Conservation (phyloP, 2,113 vertebrate genomes). For the Globicephala melas region DNA sequence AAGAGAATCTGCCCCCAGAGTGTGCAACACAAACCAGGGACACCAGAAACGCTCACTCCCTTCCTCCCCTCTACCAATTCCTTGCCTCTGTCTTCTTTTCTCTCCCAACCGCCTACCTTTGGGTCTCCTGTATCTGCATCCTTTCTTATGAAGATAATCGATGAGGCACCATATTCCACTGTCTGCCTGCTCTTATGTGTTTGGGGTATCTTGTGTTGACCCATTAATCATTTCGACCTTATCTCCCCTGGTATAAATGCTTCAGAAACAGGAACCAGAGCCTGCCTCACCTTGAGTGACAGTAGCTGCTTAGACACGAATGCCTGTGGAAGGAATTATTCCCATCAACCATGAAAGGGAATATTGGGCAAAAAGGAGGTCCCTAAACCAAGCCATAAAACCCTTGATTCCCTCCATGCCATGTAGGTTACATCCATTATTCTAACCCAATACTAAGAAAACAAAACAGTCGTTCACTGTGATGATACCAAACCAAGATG, state of each 20-base stretch:
- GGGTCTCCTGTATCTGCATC: not conserved
- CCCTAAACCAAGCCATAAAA: not conserved
- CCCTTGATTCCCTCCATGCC: not conserved
- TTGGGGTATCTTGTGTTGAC: not conserved
- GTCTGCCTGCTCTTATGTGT: not conserved
- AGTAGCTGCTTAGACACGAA: not conserved
- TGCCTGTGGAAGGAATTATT: not conserved
- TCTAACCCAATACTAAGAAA: not conserved
- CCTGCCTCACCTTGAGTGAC: not conserved
- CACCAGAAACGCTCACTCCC: not conserved
- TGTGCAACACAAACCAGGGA: not conserved
- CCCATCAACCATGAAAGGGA: not conserved
- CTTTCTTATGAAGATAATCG: not conserved
- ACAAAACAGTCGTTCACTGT: not conserved
- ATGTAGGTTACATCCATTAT: not conserved
- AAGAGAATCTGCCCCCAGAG: not conserved
- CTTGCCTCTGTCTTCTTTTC: not conserved
- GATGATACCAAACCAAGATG: not conserved
- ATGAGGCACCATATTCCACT: rapidly evolving
- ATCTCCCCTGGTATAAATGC: not conserved
- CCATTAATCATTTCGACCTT: not conserved
- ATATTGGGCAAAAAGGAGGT: not conserved
- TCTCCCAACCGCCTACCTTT: not conserved
- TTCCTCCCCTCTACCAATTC: not conserved
- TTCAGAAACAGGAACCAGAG: not conserved